A percentile compares a stretch with the other conserved stretches of the same genome.
These are phyloP conservation scores for Mobula hypostoma DNA, from an alignment of 2,113 vertebrate species.

Conservation along the genomic window DNA sequence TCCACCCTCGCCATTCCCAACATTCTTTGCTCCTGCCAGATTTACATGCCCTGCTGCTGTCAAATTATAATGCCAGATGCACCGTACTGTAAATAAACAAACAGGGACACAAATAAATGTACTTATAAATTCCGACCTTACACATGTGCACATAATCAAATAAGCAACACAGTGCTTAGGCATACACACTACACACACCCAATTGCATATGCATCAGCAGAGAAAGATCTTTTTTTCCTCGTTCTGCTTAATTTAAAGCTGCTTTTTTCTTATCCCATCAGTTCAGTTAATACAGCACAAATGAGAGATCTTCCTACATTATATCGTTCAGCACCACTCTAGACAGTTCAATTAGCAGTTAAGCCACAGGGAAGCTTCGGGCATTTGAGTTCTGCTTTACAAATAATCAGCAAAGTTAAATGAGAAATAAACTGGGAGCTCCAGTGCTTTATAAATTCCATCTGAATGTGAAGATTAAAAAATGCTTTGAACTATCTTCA, in stretches of 20 bases:
- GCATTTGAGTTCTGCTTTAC: not conserved
- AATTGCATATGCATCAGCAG: too few species aligned
- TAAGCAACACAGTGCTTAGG: too few species aligned
- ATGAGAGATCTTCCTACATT: not conserved
- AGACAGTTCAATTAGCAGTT: not conserved
- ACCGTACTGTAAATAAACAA: too few species aligned
- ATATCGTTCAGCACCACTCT: not conserved
- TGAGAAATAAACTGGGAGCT: not conserved
- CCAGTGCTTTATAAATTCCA: conserved; percentile 18
- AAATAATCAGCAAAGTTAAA: not conserved
- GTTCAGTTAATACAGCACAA: not conserved
- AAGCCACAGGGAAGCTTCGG: not conserved
- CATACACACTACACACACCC: too few species aligned
- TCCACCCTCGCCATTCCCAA: too few species aligned
- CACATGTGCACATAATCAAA: too few species aligned
- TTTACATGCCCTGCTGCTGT: too few species aligned
- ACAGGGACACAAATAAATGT: too few species aligned
- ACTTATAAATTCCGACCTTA: too few species aligned
- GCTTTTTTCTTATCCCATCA: not conserved
- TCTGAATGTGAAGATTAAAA: not conserved
- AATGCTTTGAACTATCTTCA: not conserved
- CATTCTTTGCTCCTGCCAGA: too few species aligned
- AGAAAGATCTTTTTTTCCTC: too few species aligned
- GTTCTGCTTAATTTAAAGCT: not conserved
- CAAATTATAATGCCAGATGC: too few species aligned